Evolutionary conservation across 2,797 vertebrate species (phyloP).

Genomic region (Cottoperca gobio): DNA sequence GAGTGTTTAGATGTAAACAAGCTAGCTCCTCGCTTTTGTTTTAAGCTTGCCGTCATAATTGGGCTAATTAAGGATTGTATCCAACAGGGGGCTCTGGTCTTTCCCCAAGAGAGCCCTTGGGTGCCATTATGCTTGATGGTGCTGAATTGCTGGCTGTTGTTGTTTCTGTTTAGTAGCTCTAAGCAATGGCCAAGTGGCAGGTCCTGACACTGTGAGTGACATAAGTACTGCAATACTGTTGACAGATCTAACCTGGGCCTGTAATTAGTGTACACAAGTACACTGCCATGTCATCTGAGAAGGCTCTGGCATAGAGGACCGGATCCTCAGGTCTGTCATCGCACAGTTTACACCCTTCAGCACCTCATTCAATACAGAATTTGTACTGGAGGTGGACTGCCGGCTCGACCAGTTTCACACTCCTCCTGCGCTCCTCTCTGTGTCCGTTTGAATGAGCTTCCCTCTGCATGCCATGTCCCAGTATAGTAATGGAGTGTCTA

Average conservation of each 20-base stretch:
- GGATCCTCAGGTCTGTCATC: slow-evolving; percentile 71
- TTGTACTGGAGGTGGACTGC: slow-evolving; percentile 45
- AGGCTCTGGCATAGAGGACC: slow-evolving; percentile 44
- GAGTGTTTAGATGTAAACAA: slow-evolving; percentile 58
- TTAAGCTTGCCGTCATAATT: slow-evolving; percentile 43
- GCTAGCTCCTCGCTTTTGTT: slow-evolving; percentile 32
- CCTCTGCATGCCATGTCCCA: slow-evolving; percentile 43
- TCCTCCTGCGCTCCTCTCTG: slow-evolving; percentile 28
- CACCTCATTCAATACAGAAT: slow-evolving; percentile 59
- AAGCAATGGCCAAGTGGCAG: slow-evolving; percentile 39
- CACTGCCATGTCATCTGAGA: slow-evolving; percentile 69
- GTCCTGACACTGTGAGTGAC: slow-evolving; percentile 63
- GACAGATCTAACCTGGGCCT: slow-evolving; percentile 64
- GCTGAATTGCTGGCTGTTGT: slow-evolving; percentile 42
- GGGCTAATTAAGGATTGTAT: slow-evolving; percentile 39
- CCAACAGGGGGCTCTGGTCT: slow-evolving; percentile 17
- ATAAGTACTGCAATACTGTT: slow-evolving; percentile 62
- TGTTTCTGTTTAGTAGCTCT: slow-evolving; percentile 39
- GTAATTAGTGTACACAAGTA: slow-evolving; percentile 64
- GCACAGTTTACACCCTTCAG: slow-evolving; percentile 65
- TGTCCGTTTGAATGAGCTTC: slow-evolving; percentile 47
- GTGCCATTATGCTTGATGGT: slow-evolving; percentile 25
- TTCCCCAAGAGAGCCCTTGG: slow-evolving; percentile 8
- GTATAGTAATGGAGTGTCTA: slow-evolving; percentile 51
- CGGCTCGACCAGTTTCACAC: slow-evolving; percentile 52